Evolutionary conservation across 2,888 invertebrate genomes (phyloP).

Genomic region (Celastrina argiolus): DNA sequence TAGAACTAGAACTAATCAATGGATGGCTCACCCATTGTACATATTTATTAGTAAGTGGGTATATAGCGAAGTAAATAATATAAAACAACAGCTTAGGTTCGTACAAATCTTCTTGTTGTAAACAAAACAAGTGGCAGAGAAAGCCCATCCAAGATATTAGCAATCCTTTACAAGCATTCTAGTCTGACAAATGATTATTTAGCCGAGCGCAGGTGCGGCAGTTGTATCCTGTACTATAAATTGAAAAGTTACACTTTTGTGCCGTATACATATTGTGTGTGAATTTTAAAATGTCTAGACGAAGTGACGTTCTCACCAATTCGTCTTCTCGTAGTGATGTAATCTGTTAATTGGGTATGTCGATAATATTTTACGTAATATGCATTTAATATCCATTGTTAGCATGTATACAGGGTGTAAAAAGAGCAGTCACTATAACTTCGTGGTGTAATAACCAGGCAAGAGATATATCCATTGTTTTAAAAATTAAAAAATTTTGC

Average conservation of each 20-base stretch:
- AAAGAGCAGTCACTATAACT: no score
- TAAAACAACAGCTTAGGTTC: conserved; percentile 25
- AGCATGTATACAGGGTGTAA: no score
- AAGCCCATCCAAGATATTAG: conserved; percentile 69
- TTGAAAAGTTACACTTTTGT: conserved; percentile 31
- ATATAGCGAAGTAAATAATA: background rate
- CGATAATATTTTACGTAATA: no score
- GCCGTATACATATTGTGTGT: conserved; percentile 26
- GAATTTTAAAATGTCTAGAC: conserved; percentile 14
- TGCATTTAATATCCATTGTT: no score
- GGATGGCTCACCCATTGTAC: no score
- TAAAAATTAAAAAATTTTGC: no score
- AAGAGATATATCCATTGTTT: no score
- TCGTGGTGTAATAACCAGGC: no score
- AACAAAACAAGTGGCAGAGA: conserved; percentile 48
- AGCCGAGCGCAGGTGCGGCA: conserved; percentile 58
- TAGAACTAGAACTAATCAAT: no score
- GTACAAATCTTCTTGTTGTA: conserved; percentile 39
- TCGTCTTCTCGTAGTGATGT: background rate
- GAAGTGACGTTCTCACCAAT: background rate
- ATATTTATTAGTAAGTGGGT: no score
- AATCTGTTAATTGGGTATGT: background rate
- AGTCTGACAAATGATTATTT: conserved; percentile 71
- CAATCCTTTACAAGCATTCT: conserved; percentile 70
- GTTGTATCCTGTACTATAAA: conserved; percentile 33